phyloP scores from a whole-genome alignment of 2,113 vertebrate genomes.

The Archilochus colubris region DNA sequence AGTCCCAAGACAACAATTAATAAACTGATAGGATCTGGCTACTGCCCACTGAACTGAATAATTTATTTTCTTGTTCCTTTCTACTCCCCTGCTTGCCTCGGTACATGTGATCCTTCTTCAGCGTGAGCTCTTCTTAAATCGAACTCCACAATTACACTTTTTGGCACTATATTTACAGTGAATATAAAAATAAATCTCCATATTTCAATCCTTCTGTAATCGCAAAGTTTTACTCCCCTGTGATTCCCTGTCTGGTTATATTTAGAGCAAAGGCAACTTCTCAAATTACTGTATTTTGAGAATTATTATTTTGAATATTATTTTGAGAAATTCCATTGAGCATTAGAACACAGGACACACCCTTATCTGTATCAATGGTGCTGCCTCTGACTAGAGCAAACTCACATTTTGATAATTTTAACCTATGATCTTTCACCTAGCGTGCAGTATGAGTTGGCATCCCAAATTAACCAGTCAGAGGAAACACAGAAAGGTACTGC shows the following conservation, averaged over 20 bases:
- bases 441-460: neutral
- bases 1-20: neutral
- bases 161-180: neutral
- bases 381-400: neutral
- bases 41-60: neutral
- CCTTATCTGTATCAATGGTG: neutral
- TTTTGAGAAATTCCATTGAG: neutral
- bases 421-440: neutral
- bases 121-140: neutral
- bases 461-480: neutral
- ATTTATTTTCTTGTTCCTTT: neutral
- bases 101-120: neutral
- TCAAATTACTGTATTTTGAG: neutral
- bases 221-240: neutral
- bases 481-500: neutral
- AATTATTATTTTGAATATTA: neutral
- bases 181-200: neutral
- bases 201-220: neutral
- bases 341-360: neutral
- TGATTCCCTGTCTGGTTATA: neutral
- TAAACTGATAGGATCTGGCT: neutral
- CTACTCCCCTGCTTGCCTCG: neutral
- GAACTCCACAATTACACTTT: neutral
- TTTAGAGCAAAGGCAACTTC: neutral
- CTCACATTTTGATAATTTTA: neutral